Conservation (phyloP, 2,888 invertebrate species). For the Periphyllus acericola region DNA sequence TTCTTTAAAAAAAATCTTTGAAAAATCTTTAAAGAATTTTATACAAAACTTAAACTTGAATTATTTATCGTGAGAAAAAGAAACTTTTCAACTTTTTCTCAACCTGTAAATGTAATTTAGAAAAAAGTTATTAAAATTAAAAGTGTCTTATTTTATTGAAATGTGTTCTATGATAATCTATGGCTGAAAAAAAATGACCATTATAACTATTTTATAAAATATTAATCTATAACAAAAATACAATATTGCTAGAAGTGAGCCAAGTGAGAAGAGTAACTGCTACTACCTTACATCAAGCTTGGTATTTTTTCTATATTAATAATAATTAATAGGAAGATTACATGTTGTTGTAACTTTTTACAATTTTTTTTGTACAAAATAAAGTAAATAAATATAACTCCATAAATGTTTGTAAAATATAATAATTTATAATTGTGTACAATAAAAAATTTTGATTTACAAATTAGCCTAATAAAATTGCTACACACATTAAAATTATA, state of each 20-base stretch:
- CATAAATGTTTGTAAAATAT: background rate
- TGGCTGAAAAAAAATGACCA: too few species aligned
- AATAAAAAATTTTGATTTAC: slow-evolving; percentile 39
- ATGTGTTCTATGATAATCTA: too few species aligned
- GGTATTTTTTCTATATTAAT: background rate
- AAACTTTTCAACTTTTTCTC: background rate
- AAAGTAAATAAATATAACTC: slow-evolving; percentile 19
- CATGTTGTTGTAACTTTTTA: background rate
- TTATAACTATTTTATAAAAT: too few species aligned
- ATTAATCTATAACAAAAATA: too few species aligned
- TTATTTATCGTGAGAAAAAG: too few species aligned
- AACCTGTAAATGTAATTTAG: background rate
- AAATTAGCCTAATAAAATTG: slow-evolving; percentile 18
- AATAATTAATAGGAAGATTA: too few species aligned
- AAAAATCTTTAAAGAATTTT: too few species aligned
- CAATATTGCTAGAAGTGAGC: background rate
- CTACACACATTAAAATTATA: slow-evolving; percentile 31
- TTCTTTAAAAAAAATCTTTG: too few species aligned
- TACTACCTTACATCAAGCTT: background rate
- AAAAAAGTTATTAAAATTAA: too few species aligned
- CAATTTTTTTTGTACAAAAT: background rate
- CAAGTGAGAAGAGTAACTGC: background rate
- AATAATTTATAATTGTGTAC: slow-evolving; percentile 35
- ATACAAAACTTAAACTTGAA: too few species aligned
- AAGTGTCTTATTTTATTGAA: too few species aligned